These are phyloP conservation scores for Petrolisthes cinctipes DNA, from an alignment of 2,888 invertebrate species.

Conservation along the genomic window DNA sequence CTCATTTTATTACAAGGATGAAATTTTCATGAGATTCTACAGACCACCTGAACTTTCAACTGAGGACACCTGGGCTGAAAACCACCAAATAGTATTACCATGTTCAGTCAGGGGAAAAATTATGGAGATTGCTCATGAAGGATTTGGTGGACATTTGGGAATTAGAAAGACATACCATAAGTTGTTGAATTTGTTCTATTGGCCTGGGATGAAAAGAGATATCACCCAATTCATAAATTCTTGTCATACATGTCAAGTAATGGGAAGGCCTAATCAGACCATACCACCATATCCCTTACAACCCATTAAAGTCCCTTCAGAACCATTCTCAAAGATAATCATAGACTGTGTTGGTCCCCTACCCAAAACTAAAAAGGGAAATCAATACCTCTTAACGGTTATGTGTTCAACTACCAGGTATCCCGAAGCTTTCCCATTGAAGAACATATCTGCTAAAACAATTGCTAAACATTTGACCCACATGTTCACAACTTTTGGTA, in stretches of 20 bases:
- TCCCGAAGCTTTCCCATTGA: slow-evolving; percentile 10
- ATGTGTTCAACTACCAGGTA: not conserved
- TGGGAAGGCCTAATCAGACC: not conserved
- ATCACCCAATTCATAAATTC: not conserved
- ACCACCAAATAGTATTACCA: not conserved
- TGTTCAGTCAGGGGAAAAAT: not conserved
- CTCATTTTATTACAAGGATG: not conserved
- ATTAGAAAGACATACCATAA: slow-evolving; percentile 13
- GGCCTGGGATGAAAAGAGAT: slow-evolving; percentile 1
- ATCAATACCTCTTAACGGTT: slow-evolving; percentile 1
- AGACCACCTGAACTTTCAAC: not conserved
- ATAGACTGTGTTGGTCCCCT: slow-evolving; percentile 21
- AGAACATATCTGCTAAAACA: slow-evolving; percentile 5
- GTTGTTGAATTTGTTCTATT: slow-evolving; percentile 7
- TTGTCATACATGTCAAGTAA: not conserved
- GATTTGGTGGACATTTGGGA: slow-evolving; percentile 1
- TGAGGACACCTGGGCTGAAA: slow-evolving; percentile 5
- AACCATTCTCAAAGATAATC: slow-evolving; percentile 13
- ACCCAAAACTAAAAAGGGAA: slow-evolving; percentile 8
- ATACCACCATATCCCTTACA: slow-evolving; percentile 17
- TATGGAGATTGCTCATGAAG: not conserved
- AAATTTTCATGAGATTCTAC: too few relatives aligned
- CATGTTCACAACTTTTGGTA: not conserved
- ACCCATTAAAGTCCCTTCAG: not conserved
- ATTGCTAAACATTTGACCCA: not conserved